Base-by-base conservation (phyloP, 1,140 invertebrate genomes). In the Phortica variegata region DNA sequence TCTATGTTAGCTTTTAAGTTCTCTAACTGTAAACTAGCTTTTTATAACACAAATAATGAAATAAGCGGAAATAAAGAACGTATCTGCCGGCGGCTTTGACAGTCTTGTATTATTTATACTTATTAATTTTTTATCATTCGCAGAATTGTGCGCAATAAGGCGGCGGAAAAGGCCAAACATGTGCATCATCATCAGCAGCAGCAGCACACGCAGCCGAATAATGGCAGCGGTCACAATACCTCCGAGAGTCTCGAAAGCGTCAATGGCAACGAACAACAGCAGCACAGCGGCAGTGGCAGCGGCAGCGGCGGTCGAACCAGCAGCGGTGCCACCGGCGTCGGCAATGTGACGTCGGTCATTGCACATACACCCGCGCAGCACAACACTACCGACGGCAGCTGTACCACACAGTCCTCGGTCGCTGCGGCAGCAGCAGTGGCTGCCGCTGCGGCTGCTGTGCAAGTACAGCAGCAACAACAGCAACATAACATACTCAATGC, bases 111-210 rank as follows among this genome's bases (percentile, higher is more conserved):
- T 26, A 26, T 34, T 34, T 34, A 4, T 34, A 34, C 13, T 8
- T 34, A 34, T 29, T 29, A 7, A n/a, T 29, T 29, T 33, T 40
- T 43, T 43, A 26, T 32, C 7, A 41, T 37, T 42, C 58, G 5
- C 79, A 96, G 93, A 80, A 96, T 97, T 78, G 93, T 97, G 36
- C 83, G 93, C 47, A 97, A 97, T 79, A 96, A 96, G 73, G 93
- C 93, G 9, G 93, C 93, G 3, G 93, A 97, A 78, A 95, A 95
- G 72, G 92, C 92, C 61, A 97, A 96, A 76, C 88, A 92, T 66
- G 89, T 89, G 19, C 88, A 91, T 77, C 87, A 90, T 61, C 86
- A 80, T 77, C 87, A 78, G 78, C 81, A 85, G 55, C 79, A 81
- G 66, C 80, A 71, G 29, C 62, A 58, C 44, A 44, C 57, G 16